Evolutionary conservation across 2,113 vertebrate genomes (phyloP).

Genomic region (Girardinichthys multiradiatus): DNA sequence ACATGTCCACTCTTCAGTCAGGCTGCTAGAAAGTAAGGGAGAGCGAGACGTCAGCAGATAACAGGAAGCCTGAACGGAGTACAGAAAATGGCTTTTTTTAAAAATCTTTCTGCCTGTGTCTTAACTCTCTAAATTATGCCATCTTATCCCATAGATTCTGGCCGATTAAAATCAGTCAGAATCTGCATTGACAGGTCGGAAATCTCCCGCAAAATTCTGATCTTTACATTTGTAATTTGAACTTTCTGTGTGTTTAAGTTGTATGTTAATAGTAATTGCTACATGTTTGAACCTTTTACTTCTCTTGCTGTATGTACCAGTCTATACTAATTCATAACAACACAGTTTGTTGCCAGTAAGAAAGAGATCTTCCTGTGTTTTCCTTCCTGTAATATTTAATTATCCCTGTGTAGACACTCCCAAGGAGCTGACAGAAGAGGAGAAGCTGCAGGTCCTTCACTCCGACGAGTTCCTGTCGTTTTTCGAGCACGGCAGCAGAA

Average conservation of each 20-base stretch:
- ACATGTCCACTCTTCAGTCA: neutral
- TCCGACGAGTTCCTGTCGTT: slow-evolving; percentile 92
- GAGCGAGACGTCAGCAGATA: no score
- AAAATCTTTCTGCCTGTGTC: no score
- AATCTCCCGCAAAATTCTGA: neutral
- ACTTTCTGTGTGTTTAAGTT: neutral
- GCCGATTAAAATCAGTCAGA: no score
- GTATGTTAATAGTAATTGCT: neutral
- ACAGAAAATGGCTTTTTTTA: no score
- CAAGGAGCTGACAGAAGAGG: slow-evolving; percentile 95
- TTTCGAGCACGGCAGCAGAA: slow-evolving; percentile 93
- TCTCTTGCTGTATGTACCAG: neutral
- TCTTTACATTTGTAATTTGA: neutral
- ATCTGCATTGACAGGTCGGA: no score
- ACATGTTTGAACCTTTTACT: neutral
- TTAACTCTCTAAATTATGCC: no score
- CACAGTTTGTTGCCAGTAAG: neutral
- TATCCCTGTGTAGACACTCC: slow-evolving; percentile 77
- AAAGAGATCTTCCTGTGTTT: neutral
- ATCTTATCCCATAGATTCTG: no score
- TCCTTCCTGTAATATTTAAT: neutral
- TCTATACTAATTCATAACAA: neutral
- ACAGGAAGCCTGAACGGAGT: neutral
- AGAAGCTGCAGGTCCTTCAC: slow-evolving; percentile 95
- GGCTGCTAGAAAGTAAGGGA: neutral